Base-by-base conservation (phyloP, 2,888 invertebrate species). In the Lithophane leautieri region DNA sequence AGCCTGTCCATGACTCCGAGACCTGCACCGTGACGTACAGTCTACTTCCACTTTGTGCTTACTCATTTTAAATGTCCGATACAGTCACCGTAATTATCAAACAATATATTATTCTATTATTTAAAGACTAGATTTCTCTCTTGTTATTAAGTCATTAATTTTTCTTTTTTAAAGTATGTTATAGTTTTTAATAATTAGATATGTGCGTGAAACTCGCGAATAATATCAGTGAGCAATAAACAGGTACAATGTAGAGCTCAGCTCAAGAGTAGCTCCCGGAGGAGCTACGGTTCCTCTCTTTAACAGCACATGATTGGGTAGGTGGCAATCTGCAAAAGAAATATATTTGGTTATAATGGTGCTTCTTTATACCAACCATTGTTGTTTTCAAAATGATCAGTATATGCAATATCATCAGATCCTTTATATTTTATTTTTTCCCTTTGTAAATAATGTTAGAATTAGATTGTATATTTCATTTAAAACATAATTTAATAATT, bases 11-110 rank as follows among this genome's bases (percentile, higher is more conserved):
- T 97, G 97, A 70, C 92, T 92, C 47, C 95, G 93, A 61, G 97
- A 97, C 85, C 92, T 95, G 88, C 97, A 97, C 83, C 97, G 96
- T 58, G 92, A 93, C 0, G 97, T 97, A 92, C 98, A 98, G 83
- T 97, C 97, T 60, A 94, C 91, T 67, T 97, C 97, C 60, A 88
- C 85, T 86, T 90, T 92, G 78, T 89, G 88, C 85, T 94, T 96
- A 93, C 93, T 96, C 96, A 97, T 97, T 73, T 86, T 94, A 22
- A 58, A 44, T 9, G 66, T 81, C 19, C 19, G 0, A 52, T n/a
- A 47, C 2, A 54, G 34, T 34, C 67, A 77, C 74, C 16, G 42
- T 60, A 66, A 56, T 28, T 47, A 76, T 52, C 28, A 74, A 72
- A 70, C 40, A 62, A 40, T 78, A 60, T 65, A 67, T 68, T 66